Evolutionary conservation across 2,113 vertebrate genomes (phyloP).

Genomic region (Mugil cephalus): DNA sequence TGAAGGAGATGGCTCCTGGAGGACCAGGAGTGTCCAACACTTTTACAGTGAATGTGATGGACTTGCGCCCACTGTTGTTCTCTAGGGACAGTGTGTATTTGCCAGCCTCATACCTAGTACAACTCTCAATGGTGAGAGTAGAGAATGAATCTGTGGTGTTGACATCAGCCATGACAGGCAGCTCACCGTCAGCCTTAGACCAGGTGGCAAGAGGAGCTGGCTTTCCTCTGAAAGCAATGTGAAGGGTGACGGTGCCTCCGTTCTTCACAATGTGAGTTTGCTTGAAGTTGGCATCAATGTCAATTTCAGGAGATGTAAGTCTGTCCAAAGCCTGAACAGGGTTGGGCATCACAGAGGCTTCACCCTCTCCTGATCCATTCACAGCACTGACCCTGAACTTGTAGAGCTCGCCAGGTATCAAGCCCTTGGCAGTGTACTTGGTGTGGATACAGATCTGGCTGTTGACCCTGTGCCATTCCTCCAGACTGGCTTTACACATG

Average conservation of each 20-base stretch:
- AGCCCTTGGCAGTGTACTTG: slow-evolving; percentile 89
- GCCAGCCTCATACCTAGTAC: slow-evolving; percentile 94
- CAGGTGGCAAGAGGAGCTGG: slow-evolving; percentile 93
- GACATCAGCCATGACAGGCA: slow-evolving; percentile 91
- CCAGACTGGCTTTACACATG: slow-evolving; percentile 97
- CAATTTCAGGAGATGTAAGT: slow-evolving; percentile 94
- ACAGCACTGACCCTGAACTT: slow-evolving; percentile 96
- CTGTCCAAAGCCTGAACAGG: slow-evolving; percentile 91
- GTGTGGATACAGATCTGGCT: slow-evolving; percentile 92
- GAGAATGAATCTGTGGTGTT: slow-evolving; percentile 94
- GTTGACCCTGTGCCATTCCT: slow-evolving; percentile 96
- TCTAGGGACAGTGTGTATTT: slow-evolving; percentile 96
- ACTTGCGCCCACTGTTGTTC: slow-evolving; percentile 95
- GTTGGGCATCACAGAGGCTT: slow-evolving; percentile 89
- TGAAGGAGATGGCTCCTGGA: slow-evolving; percentile 93
- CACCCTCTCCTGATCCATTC: slow-evolving; percentile 93
- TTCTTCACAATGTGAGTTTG: slow-evolving; percentile 95
- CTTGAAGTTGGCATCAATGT: slow-evolving; percentile 95
- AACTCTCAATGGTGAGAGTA: slow-evolving; percentile 93
- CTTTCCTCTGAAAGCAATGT: slow-evolving; percentile 92
- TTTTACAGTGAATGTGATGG: slow-evolving; percentile 94
- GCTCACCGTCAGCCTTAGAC: slow-evolving; percentile 91
- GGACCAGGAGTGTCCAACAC: slow-evolving; percentile 97
- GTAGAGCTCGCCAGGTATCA: slow-evolving; percentile 94
- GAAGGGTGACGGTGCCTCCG: slow-evolving; percentile 90